Base-by-base conservation (phyloP, 2,888 invertebrate genomes). In the Antheraea assamensis region DNA sequence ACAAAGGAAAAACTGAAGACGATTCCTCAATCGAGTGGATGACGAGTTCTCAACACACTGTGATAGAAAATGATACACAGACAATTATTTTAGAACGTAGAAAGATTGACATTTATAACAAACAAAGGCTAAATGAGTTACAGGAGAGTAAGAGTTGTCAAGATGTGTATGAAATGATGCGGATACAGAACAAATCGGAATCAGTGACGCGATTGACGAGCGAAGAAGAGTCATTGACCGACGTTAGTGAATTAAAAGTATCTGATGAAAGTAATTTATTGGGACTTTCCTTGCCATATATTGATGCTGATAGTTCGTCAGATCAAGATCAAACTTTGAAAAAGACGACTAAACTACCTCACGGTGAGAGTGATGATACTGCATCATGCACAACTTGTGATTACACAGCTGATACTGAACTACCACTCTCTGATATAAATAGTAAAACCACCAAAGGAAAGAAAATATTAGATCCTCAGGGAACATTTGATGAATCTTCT, bases 311-410 rank as follows among this genome's bases (percentile, higher is more conserved):
- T 81, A 94, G 96, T 90, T 91, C 95, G 78, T 90, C 93, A 81
- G 91, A 95, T 77, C 94, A 93, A 84, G 94, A 94, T 76, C 92
- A 91, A 76, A 84, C 80, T 73, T 89, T 89, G 15, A 91, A 85
- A 70, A 88, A 86, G 76, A 75, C 78, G 17, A 64, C 27, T 0
- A 90, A 86, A 76, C 79, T 93, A 17, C 79, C 81, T 55, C 95
- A 96, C 4, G 96, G 96, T 75, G 92, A 93, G 80, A 96, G 96
- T 79, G 96, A 96, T 85, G 96, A 97, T 82, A 96, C 96, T 0
- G 95, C 95, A 2, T 96, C 96, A 1, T 96, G 96, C 95, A 93
- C 96, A 78, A 96, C 96, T 80, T 96, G 96, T 83, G 96, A 96
- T 77, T 96, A 96, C 78, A 95, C 96, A n/a, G 96, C 95, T 24